Conservation (phyloP, 2,113 vertebrate species). For the Mohoua ochrocephala region DNA sequence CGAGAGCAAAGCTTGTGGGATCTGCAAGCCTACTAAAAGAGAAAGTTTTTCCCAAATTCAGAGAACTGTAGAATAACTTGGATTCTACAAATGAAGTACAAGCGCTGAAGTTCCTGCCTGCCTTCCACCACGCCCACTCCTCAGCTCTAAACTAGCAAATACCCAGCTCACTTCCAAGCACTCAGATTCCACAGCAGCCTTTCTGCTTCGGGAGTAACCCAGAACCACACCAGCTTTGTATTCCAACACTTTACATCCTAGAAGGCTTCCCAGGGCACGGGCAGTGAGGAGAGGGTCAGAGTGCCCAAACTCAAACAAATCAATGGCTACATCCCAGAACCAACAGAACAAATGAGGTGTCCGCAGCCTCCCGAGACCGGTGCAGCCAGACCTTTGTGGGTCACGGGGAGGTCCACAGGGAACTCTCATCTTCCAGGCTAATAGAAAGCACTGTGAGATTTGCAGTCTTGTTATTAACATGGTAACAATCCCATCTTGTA, state of each 20-base stretch:
- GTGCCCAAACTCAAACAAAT: neutral
- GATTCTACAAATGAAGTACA: neutral
- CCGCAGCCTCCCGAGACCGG: neutral
- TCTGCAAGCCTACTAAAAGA: neutral
- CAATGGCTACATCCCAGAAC: neutral
- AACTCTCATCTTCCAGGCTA: neutral
- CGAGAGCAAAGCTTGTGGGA: neutral
- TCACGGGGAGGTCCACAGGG: neutral
- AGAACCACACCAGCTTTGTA: neutral
- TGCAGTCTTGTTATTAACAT: constrained; percentile 38
- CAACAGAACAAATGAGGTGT: neutral
- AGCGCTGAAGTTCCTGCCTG: neutral
- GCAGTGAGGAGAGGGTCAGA: neutral
- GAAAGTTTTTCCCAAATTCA: neutral
- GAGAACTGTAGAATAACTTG: neutral
- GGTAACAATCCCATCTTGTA: constrained; percentile 23
- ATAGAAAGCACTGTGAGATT: neutral
- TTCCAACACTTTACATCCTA: neutral
- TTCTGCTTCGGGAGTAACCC: neutral
- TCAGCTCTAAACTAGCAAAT: neutral
- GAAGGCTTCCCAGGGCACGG: neutral
- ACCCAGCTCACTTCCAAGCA: neutral
- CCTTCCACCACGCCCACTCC: neutral
- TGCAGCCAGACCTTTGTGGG: neutral
- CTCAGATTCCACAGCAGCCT: neutral